Conservation (phyloP, 2,113 vertebrate species). For the Eudyptes chrysolophus region DNA sequence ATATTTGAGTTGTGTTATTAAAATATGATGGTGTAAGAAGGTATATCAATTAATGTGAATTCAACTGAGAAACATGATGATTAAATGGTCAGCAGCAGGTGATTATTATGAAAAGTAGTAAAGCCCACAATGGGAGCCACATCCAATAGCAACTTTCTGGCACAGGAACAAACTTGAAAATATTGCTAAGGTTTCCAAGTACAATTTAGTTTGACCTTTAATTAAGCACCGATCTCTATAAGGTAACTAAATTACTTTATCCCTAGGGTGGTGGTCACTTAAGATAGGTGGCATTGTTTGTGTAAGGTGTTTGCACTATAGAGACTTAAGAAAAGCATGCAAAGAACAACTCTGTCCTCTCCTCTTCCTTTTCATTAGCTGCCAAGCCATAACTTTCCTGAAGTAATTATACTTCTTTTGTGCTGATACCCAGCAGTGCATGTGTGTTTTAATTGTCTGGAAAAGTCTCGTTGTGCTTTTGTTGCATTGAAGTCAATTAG, state of each 20-base stretch:
- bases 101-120: not conserved
- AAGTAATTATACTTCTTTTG: not conserved
- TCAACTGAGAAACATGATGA: not conserved
- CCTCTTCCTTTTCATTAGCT: slow-evolving; percentile 5
- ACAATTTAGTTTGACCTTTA: slow-evolving; percentile 14
- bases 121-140: not conserved
- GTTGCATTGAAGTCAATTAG: slow-evolving; percentile 3
- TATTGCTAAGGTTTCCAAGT: not conserved
- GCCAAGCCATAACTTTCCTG: not conserved
- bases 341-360: not conserved
- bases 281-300: not conserved
- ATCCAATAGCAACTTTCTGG: not conserved
- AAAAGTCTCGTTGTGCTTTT: slow-evolving; percentile 24
- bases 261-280: not conserved
- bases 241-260: not conserved
- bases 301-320: not conserved
- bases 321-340: not conserved
- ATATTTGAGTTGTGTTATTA: not conserved
- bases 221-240: not conserved
- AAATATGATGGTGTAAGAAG: not conserved
- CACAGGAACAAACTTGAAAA: not conserved
- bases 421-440: not conserved
- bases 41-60: not conserved
- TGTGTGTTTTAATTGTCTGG: not conserved
- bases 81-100: not conserved